A percentile compares a stretch with the other conserved stretches of the same genome.
phyloP scores from a whole-genome alignment of 2,888 invertebrate species.

The Noctua janthe region DNA sequence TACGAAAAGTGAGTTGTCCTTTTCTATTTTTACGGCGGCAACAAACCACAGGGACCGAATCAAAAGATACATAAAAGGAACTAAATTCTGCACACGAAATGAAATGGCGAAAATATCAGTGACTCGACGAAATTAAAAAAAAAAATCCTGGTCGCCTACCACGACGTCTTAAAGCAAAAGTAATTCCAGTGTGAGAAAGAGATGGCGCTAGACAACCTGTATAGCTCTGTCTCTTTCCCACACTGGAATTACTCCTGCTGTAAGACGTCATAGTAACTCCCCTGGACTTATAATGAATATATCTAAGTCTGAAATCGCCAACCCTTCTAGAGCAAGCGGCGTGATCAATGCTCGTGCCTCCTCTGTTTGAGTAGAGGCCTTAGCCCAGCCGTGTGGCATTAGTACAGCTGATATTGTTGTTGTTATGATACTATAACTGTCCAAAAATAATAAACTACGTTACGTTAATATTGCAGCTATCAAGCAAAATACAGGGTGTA shows the following conservation, averaged over 20 bases:
- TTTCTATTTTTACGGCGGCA: not conserved
- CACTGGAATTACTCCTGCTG: too few species aligned
- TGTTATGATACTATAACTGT: not conserved
- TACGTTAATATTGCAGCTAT: conserved; percentile 31
- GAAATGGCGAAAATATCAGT: not conserved
- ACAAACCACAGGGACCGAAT: not conserved
- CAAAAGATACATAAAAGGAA: not conserved
- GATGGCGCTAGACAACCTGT: too few species aligned
- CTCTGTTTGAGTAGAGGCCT: not conserved
- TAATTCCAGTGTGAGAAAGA: too few species aligned
- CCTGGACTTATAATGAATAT: too few species aligned
- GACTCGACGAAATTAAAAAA: not conserved
- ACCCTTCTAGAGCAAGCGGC: not conserved
- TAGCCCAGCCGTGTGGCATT: not conserved
- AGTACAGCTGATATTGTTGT: not conserved
- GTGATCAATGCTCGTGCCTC: not conserved
- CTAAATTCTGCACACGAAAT: not conserved
- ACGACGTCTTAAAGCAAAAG: too few species aligned
- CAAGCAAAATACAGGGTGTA: conserved; percentile 12
- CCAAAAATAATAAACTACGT: not conserved
- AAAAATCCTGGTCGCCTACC: not conserved
- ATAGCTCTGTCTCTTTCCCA: too few species aligned
- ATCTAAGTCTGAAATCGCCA: too few species aligned
- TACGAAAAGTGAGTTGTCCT: not conserved
- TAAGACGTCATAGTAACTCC: too few species aligned